Conservation (phyloP, 2,888 invertebrate genomes). For the Nipponacmea schrenckii region DNA sequence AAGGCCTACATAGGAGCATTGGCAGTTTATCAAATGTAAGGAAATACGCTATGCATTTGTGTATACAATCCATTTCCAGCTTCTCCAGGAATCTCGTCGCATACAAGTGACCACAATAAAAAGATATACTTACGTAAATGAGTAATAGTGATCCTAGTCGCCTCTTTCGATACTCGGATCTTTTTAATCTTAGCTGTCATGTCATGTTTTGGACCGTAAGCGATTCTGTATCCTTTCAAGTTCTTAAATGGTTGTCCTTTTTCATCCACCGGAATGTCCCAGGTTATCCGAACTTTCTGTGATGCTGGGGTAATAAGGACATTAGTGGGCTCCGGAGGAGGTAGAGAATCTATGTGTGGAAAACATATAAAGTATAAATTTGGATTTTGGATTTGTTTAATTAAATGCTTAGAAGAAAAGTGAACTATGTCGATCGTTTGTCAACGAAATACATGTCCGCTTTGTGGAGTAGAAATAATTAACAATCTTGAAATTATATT, state of each 20-base stretch:
- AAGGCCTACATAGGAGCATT: too few relatives aligned
- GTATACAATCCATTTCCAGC: too few relatives aligned
- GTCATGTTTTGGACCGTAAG: slow-evolving; percentile 23
- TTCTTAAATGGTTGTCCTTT: slow-evolving; percentile 13
- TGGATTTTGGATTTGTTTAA: too few relatives aligned
- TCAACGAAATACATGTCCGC: too few relatives aligned
- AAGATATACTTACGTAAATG: slow-evolving; percentile 33
- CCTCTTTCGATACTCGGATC: slow-evolving; percentile 9
- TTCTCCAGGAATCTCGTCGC: too few relatives aligned
- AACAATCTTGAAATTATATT: too few relatives aligned
- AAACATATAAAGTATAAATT: not conserved
- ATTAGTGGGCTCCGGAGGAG: slow-evolving; percentile 37
- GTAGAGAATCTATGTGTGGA: slow-evolving; percentile 28
- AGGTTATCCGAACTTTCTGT: slow-evolving; percentile 21
- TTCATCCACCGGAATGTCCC: slow-evolving; percentile 8
- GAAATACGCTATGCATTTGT: too few relatives aligned
- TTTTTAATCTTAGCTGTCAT: slow-evolving; percentile 22
- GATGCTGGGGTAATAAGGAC: slow-evolving; percentile 29
- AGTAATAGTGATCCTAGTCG: slow-evolving; percentile 19
- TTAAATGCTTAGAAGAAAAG: too few relatives aligned
- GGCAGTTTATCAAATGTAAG: too few relatives aligned
- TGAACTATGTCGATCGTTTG: too few relatives aligned
- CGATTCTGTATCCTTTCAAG: slow-evolving; percentile 24
- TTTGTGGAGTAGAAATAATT: too few relatives aligned
- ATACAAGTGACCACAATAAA: too few relatives aligned